These are phyloP conservation scores for Pollicipes pollicipes DNA, from an alignment of 1,140 invertebrate species.

Conservation along the genomic window DNA sequence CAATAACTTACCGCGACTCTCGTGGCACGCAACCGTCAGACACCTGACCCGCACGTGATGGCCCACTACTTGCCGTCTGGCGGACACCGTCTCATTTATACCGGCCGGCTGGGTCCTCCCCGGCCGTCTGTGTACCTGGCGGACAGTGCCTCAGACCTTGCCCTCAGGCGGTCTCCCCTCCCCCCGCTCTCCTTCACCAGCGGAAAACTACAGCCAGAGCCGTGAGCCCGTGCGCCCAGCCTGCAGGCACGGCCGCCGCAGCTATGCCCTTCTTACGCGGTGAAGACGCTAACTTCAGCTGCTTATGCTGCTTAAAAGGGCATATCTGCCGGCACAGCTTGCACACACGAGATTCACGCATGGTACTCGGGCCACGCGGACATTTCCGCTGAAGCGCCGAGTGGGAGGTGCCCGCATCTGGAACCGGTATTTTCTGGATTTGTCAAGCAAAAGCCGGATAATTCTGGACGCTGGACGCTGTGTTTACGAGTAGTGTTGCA, in stretches of 20 bases:
- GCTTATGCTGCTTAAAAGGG: neutral
- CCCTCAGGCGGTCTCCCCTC: neutral
- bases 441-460: neutral
- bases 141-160: too few relatives aligned
- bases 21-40: too few relatives aligned
- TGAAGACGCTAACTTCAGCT: neutral
- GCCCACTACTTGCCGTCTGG: too few relatives aligned
- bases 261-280: neutral
- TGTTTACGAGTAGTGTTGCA: too few relatives aligned
- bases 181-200: neutral
- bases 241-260: too few relatives aligned
- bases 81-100: too few relatives aligned
- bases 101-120: neutral
- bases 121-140: too few relatives aligned
- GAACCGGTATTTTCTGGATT: neutral
- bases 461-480: too few relatives aligned
- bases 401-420: too few relatives aligned
- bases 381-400: too few relatives aligned
- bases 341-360: neutral
- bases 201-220: neutral
- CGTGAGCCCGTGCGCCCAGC: neutral
- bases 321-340: neutral
- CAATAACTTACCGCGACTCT: too few relatives aligned
- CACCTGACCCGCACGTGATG: too few relatives aligned
- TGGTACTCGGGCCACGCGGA: neutral